Percentiles rank a stretch among this genome's conserved stretches.
Conservation (phyloP, 2,797 vertebrate genomes). For the Trematomus bernacchii region DNA sequence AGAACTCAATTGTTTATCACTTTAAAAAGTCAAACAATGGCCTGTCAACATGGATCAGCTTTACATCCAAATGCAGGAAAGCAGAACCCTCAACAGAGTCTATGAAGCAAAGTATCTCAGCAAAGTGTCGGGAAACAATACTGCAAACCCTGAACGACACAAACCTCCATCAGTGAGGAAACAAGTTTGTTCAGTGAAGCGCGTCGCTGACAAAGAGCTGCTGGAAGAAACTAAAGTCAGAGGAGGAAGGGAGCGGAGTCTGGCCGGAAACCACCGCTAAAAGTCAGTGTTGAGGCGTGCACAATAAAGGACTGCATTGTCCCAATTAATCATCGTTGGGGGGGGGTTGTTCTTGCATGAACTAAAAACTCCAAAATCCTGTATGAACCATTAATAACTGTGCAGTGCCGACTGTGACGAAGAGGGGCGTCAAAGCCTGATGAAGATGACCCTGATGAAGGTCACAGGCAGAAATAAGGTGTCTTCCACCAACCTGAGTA, state of each 20-base stretch:
- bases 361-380: neutral
- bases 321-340: neutral
- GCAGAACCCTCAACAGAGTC: neutral
- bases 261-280: neutral
- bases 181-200: conserved; percentile 30
- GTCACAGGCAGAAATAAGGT: neutral
- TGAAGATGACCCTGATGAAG: conserved; percentile 1
- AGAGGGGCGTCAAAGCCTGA: neutral
- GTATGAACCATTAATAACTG: neutral
- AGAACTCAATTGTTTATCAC: neutral
- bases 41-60: neutral
- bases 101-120: neutral
- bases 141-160: neutral
- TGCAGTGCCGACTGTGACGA: neutral
- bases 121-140: conserved; percentile 2
- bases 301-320: conserved; percentile 13
- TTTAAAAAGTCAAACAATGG: neutral
- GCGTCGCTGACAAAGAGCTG: neutral
- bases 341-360: neutral
- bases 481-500: no score
- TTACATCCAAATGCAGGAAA: conserved; percentile 2
- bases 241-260: neutral
- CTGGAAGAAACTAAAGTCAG: neutral
- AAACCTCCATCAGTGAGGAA: conserved; percentile 35
- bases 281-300: neutral